These are phyloP conservation scores for Lynx canadensis DNA, from an alignment of 2,113 vertebrate genomes.

Conservation along the genomic window DNA sequence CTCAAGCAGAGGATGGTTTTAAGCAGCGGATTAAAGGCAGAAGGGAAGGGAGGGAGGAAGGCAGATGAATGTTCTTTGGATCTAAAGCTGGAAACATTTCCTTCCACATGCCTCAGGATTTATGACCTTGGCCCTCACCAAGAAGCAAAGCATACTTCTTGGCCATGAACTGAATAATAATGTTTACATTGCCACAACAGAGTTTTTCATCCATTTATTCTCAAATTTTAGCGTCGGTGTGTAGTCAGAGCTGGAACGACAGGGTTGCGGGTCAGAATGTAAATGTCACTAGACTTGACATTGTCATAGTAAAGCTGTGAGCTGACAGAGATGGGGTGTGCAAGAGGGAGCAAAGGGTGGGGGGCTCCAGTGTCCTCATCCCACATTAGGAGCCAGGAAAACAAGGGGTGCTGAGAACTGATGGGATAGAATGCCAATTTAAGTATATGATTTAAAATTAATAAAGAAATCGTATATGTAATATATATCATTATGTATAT, in stretches of 20 bases:
- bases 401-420: not conserved
- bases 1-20: not conserved
- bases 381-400: not conserved
- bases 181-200: not conserved
- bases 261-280: not conserved
- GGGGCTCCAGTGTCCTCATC: not conserved
- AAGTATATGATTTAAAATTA: not conserved
- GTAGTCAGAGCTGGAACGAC: not conserved
- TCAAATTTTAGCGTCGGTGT: not conserved
- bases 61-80: not conserved
- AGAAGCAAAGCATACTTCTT: not conserved
- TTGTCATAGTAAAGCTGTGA: not conserved
- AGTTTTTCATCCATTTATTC: not conserved
- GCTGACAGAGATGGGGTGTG: not conserved
- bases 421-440: not conserved
- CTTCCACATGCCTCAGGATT: not conserved
- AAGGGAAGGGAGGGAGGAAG: not conserved
- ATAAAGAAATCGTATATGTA: not conserved
- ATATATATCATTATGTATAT: not conserved
- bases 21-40: not conserved
- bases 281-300: not conserved
- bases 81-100: not conserved
- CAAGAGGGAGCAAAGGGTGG: not conserved
- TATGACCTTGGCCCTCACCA: not conserved
- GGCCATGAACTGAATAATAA: not conserved